A percentile compares a stretch with the other conserved stretches of the same genome.
phyloP scores from a whole-genome alignment of 2,888 invertebrate species.

The Rhyacophila evoluta region DNA sequence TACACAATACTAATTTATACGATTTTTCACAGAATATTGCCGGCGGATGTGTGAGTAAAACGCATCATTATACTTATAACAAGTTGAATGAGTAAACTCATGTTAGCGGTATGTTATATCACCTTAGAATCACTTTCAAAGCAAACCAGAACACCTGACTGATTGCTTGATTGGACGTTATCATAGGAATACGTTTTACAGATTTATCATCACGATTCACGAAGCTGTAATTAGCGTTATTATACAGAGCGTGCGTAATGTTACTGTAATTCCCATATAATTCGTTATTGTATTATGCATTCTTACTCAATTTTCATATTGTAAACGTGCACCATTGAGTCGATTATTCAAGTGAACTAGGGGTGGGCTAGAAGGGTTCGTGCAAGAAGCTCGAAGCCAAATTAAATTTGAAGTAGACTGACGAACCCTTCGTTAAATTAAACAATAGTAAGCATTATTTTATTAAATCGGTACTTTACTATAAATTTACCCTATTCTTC shows the following conservation, averaged over 20 bases:
- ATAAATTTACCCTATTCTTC: too few relatives aligned
- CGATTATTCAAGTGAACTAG: too few relatives aligned
- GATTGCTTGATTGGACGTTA: slow-evolving; percentile 4
- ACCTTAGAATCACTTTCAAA: not conserved
- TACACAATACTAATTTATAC: too few relatives aligned
- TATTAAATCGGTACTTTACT: too few relatives aligned
- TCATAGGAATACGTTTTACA: not conserved
- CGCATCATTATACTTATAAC: not conserved
- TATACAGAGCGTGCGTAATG: not conserved
- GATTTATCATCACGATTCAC: slow-evolving; percentile 18
- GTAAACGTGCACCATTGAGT: too few relatives aligned
- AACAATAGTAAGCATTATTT: too few relatives aligned
- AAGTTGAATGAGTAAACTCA: not conserved
- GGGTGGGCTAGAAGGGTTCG: too few relatives aligned
- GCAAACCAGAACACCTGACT: slow-evolving; percentile 8
- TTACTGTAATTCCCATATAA: not conserved
- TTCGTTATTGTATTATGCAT: not conserved
- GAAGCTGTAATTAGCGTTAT: not conserved
- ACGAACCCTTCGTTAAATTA: too few relatives aligned
- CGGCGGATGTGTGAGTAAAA: not conserved
- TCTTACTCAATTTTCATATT: too few relatives aligned
- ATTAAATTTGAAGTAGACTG: too few relatives aligned
- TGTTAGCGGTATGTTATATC: slow-evolving; percentile 5
- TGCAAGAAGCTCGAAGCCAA: too few relatives aligned
- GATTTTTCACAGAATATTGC: not conserved